Evolutionary conservation across 1,140 invertebrate species (phyloP).

Genomic region (Heliconius nattereri): DNA sequence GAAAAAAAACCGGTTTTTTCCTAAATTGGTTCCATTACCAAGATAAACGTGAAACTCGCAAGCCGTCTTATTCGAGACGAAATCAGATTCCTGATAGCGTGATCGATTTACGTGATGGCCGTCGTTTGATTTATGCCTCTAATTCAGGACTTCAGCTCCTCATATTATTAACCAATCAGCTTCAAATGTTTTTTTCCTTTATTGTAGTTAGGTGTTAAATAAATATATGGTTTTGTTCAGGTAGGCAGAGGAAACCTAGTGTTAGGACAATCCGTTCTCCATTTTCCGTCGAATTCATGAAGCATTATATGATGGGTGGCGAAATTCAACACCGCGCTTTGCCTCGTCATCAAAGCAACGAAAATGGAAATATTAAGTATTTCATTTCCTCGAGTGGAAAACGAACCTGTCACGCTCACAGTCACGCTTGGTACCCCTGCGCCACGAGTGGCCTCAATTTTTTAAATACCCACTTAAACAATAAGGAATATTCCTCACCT

Average conservation of each 20-base stretch:
- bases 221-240: too few relatives aligned
- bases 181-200: neutral
- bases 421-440: accelerated
- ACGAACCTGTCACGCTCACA: too few relatives aligned
- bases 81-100: conserved; percentile 53
- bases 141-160: neutral
- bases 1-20: neutral
- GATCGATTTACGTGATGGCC: conserved; percentile 45
- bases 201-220: neutral
- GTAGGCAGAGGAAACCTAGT: too few relatives aligned
- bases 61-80: conserved; percentile 54
- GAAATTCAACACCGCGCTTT: too few relatives aligned
- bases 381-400: too few relatives aligned
- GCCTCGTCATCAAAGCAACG: too few relatives aligned
- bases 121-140: conserved; percentile 9
- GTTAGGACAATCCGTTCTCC: too few relatives aligned
- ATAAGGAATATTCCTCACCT: conserved; percentile 36
- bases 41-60: conserved; percentile 42
- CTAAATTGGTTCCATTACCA: conserved; percentile 30
- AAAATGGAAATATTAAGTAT: too few relatives aligned
- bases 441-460: too few relatives aligned
- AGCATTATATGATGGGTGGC: too few relatives aligned
- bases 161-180: conserved; percentile 12
- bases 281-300: too few relatives aligned
- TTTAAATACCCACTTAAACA: too few relatives aligned